Evolutionary conservation across 1,140 invertebrate genomes (phyloP).

Genomic region (Brachionus asplanchnoidis): DNA sequence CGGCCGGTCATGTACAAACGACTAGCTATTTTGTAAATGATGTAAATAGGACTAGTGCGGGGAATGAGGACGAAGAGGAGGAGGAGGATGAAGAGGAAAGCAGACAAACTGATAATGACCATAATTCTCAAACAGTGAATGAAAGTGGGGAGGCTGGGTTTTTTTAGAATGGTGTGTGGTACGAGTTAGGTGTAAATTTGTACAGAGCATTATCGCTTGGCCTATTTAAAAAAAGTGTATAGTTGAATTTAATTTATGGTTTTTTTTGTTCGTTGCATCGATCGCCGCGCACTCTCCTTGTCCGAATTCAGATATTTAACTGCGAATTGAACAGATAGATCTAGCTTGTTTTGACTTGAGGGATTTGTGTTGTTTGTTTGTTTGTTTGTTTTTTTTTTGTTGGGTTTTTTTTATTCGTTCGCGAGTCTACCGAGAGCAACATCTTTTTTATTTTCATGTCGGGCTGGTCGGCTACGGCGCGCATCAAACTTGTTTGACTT

Average conservation of each 20-base stretch:
- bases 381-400: no score
- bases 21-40: constrained; percentile 26
- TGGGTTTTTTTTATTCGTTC: neutral
- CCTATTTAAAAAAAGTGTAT: neutral
- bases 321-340: neutral
- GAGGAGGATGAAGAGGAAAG: neutral
- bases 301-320: neutral
- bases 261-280: neutral
- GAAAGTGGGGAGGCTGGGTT: neutral
- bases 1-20: neutral
- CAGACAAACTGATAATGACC: constrained; percentile 5
- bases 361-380: neutral
- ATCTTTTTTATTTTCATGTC: neutral
- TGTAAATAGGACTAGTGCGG: constrained; percentile 1
- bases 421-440: neutral
- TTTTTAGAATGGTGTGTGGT: neutral
- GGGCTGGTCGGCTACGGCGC: neutral
- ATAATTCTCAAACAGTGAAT: constrained; percentile 35
- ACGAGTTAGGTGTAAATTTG: neutral
- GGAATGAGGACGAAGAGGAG: neutral
- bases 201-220: neutral
- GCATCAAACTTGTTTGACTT: neutral
- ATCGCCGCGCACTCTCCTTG: neutral
- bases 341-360: neutral
- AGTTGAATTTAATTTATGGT: neutral